Evolutionary conservation across 2,888 invertebrate genomes (phyloP), one percentile per base, ranked within the genome.

Genomic region (Drosophila neotestacea): DNA sequence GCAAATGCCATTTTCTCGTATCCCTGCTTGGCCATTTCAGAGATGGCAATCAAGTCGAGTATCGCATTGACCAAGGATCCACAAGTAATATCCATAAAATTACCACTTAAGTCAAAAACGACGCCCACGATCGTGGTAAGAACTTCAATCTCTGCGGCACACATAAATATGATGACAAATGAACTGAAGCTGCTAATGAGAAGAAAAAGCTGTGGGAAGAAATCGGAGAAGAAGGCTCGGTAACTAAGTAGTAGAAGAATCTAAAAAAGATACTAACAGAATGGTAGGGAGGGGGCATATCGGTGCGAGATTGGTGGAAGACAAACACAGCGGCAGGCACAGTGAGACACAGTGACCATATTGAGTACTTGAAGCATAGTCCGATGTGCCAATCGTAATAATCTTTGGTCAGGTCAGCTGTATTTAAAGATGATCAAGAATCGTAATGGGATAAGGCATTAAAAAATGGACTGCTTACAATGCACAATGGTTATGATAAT

Each of bases 1-100:
- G 80, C 83, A 30, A 68, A 80, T 0, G 74, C 83, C 80, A 81
- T 81, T 46, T 62, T 77, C 36, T 80, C 80, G 41, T 74, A 83
- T 6, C 80, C 80, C n/a, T 71, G 65, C 42, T 48, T 28, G 11
- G 71, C 44, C 16, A 83, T 58, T 1, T 48, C 32, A 4, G 13
- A 27, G 5, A 71, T 74, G 30, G 74, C 10, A 7, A 81, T 27
- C 4, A 81, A 16, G 6, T 80, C 74, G 13, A 78, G 69, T 2
- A 65, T 4, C 2, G 71, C 74, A 41, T 60, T 62, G 2, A 66
- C 44, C 6, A 82, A 0, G 2, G 80, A 28, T 6, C 74, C 67
- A 1, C 79, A 70, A 4, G 67, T 74, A 7, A 70, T 68, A 5
- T 55, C 61, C 50, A 81, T 52, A 11, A 62, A 83, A 32, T 46